Evolutionary conservation across 2,113 vertebrate genomes (phyloP), one percentile per base, ranked within the genome.

Genomic region (Elaphurus davidianus): DNA sequence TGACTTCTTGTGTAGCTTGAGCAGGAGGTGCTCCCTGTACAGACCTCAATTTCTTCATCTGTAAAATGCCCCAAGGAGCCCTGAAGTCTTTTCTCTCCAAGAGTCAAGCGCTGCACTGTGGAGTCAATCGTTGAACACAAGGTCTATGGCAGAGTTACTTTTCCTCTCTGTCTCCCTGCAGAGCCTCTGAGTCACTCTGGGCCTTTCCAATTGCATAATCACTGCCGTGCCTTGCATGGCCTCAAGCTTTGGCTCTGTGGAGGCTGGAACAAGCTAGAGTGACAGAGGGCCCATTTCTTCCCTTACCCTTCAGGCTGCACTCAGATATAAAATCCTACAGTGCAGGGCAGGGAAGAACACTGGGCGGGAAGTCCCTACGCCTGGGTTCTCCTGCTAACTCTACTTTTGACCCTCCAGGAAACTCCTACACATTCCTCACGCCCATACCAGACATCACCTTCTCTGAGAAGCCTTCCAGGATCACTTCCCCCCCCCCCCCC

Each of bases 191-290:
- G 47, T 71, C 64, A 52, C 43, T 11, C 4, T 1, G 59, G 67
- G 43, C 78, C 76, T 94, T 62, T 50, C 60, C 28, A 15, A 10
- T 43, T 43, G 25, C 30, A 27, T 5, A 27, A 10, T 33, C 57
- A 17, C 13, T 3, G 7, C 2, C 0, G 7, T 4, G 23, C 67
- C 60, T 54, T 52, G 3, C 3, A 5, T 0, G 45, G 40, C 47
- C 76, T 79, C 12, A 14, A 86, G 33, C 86, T 43, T 45, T 21
- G 93, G 33, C n/a, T 88, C 19, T 15, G 19, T 16, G 52, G 59
- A 45, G 17, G 7, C 30, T 7, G 14, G 16, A 28, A 43, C 57
- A 52, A 17, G 17, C 52, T 40, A 3, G 13, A 7, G 13, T 52
- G 64, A 47, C 93, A 50, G 19, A 67, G 11, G 45, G 89, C 25